phyloP scores from a whole-genome alignment of 1,140 invertebrate species.

The Philotrypesis tridentata region DNA sequence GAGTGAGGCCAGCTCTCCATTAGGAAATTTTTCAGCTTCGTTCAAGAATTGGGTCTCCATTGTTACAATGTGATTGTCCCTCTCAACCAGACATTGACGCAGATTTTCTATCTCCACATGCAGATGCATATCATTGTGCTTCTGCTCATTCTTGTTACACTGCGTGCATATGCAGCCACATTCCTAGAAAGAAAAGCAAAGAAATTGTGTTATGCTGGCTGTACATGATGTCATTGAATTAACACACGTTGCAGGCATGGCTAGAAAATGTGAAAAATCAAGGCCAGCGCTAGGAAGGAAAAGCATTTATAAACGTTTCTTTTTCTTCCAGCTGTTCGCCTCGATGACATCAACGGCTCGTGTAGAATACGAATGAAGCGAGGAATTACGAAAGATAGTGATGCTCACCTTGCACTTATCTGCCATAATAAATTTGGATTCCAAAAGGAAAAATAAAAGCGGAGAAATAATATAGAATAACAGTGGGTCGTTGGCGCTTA shows the following conservation, averaged over 20 bases:
- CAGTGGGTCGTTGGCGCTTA: conserved; percentile 49
- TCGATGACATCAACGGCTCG: neutral
- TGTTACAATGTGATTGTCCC: conserved; percentile 87
- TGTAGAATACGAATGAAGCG: neutral
- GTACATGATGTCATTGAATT: no score
- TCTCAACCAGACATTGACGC: conserved; percentile 85
- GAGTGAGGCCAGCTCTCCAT: conserved; percentile 83
- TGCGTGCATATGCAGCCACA: conserved; percentile 76
- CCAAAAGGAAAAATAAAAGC: conserved; percentile 50
- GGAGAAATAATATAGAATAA: conserved; percentile 57
- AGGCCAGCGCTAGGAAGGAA: neutral
- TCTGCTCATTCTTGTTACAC: conserved; percentile 68
- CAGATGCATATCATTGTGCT: conserved; percentile 80
- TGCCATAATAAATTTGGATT: conserved; percentile 56
- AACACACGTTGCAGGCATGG: neutral
- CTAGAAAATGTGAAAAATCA: neutral
- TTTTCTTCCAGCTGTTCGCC: conserved; percentile 17
- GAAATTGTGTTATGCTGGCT: no score
- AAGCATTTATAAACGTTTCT: neutral
- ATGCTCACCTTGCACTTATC: conserved; percentile 64
- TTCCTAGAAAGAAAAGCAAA: conserved; percentile 66
- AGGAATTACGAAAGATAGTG: neutral
- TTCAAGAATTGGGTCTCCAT: conserved; percentile 90
- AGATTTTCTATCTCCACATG: conserved; percentile 92
- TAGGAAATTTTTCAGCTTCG: conserved; percentile 84